phyloP scores from a whole-genome alignment of 2,113 vertebrate genomes.

The Phalacrocorax brasilianus region DNA sequence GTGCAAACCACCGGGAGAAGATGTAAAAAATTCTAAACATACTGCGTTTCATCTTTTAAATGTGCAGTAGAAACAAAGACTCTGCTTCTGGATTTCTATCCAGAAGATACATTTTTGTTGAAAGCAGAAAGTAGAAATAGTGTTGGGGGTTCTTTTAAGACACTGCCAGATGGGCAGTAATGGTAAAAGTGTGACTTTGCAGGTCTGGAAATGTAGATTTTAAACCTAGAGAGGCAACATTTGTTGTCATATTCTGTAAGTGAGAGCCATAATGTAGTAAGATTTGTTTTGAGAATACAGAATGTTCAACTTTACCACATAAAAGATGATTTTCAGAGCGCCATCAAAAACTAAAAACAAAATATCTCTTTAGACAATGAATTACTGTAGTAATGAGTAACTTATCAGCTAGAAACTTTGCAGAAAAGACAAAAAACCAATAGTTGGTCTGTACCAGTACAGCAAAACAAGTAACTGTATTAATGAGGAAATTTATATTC shows the following conservation, averaged over 20 bases:
- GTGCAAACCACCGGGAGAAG: too few species aligned
- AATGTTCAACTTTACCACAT: background rate
- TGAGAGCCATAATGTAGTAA: background rate
- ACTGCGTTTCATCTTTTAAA: too few species aligned
- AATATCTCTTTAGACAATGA: background rate
- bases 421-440: background rate
- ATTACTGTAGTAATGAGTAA: background rate
- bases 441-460: background rate
- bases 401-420: background rate
- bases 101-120: background rate
- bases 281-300: background rate
- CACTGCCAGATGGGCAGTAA: background rate
- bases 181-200: background rate
- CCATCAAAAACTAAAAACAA: background rate
- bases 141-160: background rate
- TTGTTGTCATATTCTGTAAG: background rate
- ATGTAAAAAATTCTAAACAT: too few species aligned
- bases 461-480: background rate
- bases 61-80: too few species aligned
- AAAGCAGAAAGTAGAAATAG: slow-evolving; percentile 11
- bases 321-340: background rate
- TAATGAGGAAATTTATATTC: background rate
- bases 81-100: background rate
- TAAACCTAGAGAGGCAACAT: background rate
- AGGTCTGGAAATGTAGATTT: slow-evolving; percentile 29